A percentile compares a stretch with the other conserved stretches of the same genome.
Evolutionary conservation across 2,888 invertebrate species (phyloP).

Genomic region (Eledone cirrhosa): DNA sequence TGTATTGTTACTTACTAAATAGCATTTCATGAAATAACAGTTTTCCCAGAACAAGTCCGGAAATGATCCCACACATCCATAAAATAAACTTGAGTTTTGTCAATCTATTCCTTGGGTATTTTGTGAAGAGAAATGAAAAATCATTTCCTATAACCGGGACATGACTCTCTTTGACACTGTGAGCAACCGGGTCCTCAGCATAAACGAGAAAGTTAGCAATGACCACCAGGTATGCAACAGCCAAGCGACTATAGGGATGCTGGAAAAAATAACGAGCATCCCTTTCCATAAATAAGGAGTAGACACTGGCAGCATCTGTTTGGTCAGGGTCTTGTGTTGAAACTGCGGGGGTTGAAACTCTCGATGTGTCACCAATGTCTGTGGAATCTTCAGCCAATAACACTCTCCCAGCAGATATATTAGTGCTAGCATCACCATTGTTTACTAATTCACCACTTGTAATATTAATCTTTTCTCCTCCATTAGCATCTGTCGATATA

Average conservation of each 20-base stretch:
- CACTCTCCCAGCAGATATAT: constrained; percentile 9
- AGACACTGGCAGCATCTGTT: constrained; percentile 62
- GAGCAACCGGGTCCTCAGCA: constrained; percentile 70
- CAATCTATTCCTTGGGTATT: constrained; percentile 68
- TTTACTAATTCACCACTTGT: background rate
- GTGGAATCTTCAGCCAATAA: constrained; percentile 3
- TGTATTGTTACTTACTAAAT: constrained; percentile 62
- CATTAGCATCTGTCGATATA: background rate
- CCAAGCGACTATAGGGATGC: constrained; percentile 69
- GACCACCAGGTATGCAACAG: constrained; percentile 69
- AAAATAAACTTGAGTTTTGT: constrained; percentile 64
- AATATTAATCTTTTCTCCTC: background rate
- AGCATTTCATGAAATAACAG: constrained; percentile 67
- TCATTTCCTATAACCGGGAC: constrained; percentile 70
- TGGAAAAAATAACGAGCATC: constrained; percentile 70
- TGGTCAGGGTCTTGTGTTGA: constrained; percentile 41
- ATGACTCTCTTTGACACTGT: constrained; percentile 68
- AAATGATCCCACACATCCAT: constrained; percentile 68
- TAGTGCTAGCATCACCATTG: constrained; percentile 8
- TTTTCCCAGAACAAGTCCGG: constrained; percentile 69
- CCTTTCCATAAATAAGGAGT: constrained; percentile 66
- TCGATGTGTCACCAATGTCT: background rate
- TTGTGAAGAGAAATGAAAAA: constrained; percentile 69
- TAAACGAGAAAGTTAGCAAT: constrained; percentile 70
- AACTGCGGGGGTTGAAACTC: constrained; percentile 8